These are phyloP conservation scores for Tragopan temminckii DNA, from an alignment of 2,797 vertebrate genomes.

Conservation along the genomic window DNA sequence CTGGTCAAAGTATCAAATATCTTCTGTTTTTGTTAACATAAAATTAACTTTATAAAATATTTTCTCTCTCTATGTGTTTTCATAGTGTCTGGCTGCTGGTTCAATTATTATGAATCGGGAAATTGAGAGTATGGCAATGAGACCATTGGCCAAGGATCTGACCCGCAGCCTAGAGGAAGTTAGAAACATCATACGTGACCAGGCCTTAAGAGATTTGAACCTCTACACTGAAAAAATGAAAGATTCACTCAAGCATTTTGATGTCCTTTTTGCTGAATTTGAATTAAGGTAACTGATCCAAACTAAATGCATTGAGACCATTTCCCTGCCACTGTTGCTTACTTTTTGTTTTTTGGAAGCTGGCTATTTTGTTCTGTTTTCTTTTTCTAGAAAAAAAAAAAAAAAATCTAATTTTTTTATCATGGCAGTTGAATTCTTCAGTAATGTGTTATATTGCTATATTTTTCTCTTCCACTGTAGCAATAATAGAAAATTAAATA, in stretches of 20 bases:
- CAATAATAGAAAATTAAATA: slow-evolving; percentile 31
- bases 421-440: background rate
- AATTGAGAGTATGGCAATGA: slow-evolving; percentile 99
- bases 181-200: slow-evolving; percentile 93
- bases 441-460: slow-evolving; percentile 1
- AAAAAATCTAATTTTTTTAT: background rate
- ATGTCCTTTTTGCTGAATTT: slow-evolving; percentile 96
- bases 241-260: slow-evolving; percentile 93
- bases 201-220: slow-evolving; percentile 95
- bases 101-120: slow-evolving; percentile 99
- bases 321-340: background rate
- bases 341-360: background rate
- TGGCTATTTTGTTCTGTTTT: background rate
- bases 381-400: background rate
- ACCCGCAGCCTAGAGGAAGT: slow-evolving; percentile 96
- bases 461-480: background rate
- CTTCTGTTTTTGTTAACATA: background rate
- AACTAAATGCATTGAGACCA: background rate
- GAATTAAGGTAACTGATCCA: slow-evolving; percentile 90
- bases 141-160: slow-evolving; percentile 95
- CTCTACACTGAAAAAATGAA: slow-evolving; percentile 94
- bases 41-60: background rate
- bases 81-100: slow-evolving; percentile 94
- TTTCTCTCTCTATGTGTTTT: background rate
- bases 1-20: background rate